phyloP scores from a whole-genome alignment of 1,140 invertebrate species.

The Streblospio benedicti region DNA sequence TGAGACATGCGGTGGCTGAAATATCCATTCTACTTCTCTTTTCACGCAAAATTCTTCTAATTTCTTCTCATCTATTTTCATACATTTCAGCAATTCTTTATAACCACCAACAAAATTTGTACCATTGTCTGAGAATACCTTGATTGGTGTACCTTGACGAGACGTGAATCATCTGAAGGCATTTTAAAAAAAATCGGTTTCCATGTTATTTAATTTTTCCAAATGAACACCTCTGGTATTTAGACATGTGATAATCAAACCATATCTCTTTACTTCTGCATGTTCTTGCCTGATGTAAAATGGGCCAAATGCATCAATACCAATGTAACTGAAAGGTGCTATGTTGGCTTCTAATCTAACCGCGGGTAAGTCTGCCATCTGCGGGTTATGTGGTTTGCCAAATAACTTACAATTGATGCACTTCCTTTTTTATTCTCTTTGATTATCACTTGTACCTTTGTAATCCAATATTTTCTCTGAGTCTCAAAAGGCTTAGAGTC shows the following conservation, averaged over 20 bases:
- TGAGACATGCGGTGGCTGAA: not conserved
- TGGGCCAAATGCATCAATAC: not conserved
- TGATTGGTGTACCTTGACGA: not conserved
- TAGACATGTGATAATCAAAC: not conserved
- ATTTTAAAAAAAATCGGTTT: not conserved
- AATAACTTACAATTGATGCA: too few relatives aligned
- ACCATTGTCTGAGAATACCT: not conserved
- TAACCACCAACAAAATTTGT: not conserved
- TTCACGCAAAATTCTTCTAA: not conserved
- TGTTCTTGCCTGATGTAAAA: not conserved
- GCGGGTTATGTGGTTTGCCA: too few relatives aligned
- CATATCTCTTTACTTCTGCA: not conserved
- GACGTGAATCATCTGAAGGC: not conserved
- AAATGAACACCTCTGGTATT: not conserved
- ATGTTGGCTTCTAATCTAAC: too few relatives aligned
- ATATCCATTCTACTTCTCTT: not conserved
- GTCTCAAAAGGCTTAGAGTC: too few relatives aligned
- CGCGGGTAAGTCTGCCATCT: too few relatives aligned
- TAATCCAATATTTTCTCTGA: too few relatives aligned
- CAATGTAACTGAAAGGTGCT: not conserved
- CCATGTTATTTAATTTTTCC: not conserved
- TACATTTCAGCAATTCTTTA: not conserved
- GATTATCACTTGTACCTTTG: too few relatives aligned
- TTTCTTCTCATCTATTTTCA: not conserved
- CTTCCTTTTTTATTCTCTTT: too few relatives aligned